phyloP scores from a whole-genome alignment of 2,888 invertebrate species.

The Acleris holmiana region DNA sequence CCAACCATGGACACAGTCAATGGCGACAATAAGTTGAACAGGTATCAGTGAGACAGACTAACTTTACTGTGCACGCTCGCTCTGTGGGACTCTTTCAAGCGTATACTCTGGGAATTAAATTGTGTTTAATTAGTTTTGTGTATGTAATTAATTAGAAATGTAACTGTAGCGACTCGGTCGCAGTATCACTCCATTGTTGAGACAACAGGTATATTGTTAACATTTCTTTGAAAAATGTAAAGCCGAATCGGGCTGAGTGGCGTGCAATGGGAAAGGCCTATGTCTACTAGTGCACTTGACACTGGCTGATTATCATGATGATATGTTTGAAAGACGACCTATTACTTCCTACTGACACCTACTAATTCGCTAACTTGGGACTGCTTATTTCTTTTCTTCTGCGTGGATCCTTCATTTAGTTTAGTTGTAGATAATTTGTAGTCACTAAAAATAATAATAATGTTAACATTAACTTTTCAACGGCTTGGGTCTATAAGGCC shows the following conservation, averaged over 20 bases:
- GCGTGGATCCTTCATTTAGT: slow-evolving; percentile 21
- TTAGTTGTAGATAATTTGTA: slow-evolving; percentile 8
- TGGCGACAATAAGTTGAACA: slow-evolving; percentile 83
- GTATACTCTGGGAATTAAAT: neutral
- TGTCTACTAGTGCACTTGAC: no score
- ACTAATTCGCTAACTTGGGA: slow-evolving; percentile 59
- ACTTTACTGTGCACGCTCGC: slow-evolving; percentile 61
- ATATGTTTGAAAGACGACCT: slow-evolving; percentile 52
- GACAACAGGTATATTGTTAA: no score
- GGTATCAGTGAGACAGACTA: slow-evolving; percentile 87
- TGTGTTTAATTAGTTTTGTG: neutral
- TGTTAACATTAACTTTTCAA: no score
- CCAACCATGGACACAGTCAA: slow-evolving; percentile 80
- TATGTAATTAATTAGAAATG: slow-evolving; percentile 1
- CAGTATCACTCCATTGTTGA: no score
- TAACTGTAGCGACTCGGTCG: neutral
- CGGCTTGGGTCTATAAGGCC: no score
- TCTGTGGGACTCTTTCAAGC: slow-evolving; percentile 56
- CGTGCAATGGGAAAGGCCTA: no score
- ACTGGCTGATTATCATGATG: no score
- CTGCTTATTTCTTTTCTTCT: slow-evolving; percentile 24
- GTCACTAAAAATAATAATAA: slow-evolving; percentile 6
- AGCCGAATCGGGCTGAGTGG: no score
- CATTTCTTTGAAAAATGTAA: no score
- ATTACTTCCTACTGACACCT: slow-evolving; percentile 45